Base-by-base conservation (phyloP, 2,113 vertebrate species). In the Alethe diademata region DNA sequence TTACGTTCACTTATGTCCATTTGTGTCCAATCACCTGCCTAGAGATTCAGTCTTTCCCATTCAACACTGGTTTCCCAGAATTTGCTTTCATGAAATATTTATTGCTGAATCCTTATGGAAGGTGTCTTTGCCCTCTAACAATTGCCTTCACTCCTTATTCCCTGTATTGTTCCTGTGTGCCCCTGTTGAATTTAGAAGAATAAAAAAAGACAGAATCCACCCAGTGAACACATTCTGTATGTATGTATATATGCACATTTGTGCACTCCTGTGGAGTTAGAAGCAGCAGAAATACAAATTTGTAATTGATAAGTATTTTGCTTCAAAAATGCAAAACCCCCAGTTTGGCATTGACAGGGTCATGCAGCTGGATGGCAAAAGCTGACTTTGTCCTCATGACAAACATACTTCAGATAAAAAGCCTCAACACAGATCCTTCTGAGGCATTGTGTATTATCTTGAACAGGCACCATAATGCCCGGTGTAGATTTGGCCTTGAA, bases 381-480 rank as follows among this genome's bases (percentile, higher is more conserved):
- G 12, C 45, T 95, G 93, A 84, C 89, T 90, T 88, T 66, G 86
- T 88, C 87, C 64, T 92, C 1, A 0, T 86, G 80, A 64, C 57
- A 86, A 74, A 72, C 61, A 33, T 53, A 14, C 40, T 92, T 70
- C 54, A 92, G 78, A 80, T 62, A 76, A 96, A 96, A 93, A 92
- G 22, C 67, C 88, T 92, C 62, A 70, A 58, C 48, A 35, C 33
- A 93, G 72, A 66, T 88, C 60, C 47, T 82, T 88, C 74, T 92
- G 86, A 89, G 75, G 38, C 38, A 18, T 86, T 78, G 24, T 81
- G 60, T 53, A 18, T 88, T 81, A 47, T 90, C 42, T 84, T 60
- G 61, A 91, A 47, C 57, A 76, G 22, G 18, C 29, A 54, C 54
- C 53, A 12, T 83, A 89, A 78, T 70, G 83, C 64, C 79, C 47